phyloP scores from a whole-genome alignment of 2,113 vertebrate species.

The Poeciliopsis retropinna region DNA sequence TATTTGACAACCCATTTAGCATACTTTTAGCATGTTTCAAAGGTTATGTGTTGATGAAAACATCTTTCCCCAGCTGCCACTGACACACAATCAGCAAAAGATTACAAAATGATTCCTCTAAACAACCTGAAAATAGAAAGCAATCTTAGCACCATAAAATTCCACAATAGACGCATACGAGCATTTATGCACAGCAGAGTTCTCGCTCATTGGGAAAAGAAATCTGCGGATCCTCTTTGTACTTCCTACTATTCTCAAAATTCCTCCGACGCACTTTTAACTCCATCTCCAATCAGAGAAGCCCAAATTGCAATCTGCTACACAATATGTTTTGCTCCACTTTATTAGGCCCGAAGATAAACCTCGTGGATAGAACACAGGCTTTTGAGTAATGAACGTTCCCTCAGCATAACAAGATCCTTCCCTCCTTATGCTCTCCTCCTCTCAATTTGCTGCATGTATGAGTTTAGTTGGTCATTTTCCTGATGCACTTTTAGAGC shows the following conservation, averaged over 20 bases:
- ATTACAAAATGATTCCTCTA: slow-evolving; percentile 40
- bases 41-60: slow-evolving; percentile 6
- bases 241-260: slow-evolving; percentile 22
- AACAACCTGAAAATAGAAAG: slow-evolving; percentile 43
- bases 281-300: slow-evolving; percentile 74
- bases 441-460: slow-evolving; percentile 44
- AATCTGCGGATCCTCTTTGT: slow-evolving; percentile 55
- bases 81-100: slow-evolving; percentile 27
- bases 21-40: slow-evolving; percentile 17
- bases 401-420: slow-evolving; percentile 66
- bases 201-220: slow-evolving; percentile 33
- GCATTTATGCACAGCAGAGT: slow-evolving; percentile 15
- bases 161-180: slow-evolving; percentile 14
- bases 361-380: slow-evolving; percentile 69
- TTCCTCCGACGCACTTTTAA: slow-evolving; percentile 65
- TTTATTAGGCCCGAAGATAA: slow-evolving; percentile 77
- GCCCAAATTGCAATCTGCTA: slow-evolving; percentile 78
- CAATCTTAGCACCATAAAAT: slow-evolving; percentile 15
- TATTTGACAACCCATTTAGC: slow-evolving; percentile 30
- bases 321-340: slow-evolving; percentile 79
- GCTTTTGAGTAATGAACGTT: slow-evolving; percentile 68
- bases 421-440: slow-evolving; percentile 54
- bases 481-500: slow-evolving; percentile 18
- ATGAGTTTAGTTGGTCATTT: slow-evolving; percentile 53
- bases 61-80: slow-evolving; percentile 10